Conservation (phyloP, 2,797 vertebrate species). For the Benthosema pterotum region DNA sequence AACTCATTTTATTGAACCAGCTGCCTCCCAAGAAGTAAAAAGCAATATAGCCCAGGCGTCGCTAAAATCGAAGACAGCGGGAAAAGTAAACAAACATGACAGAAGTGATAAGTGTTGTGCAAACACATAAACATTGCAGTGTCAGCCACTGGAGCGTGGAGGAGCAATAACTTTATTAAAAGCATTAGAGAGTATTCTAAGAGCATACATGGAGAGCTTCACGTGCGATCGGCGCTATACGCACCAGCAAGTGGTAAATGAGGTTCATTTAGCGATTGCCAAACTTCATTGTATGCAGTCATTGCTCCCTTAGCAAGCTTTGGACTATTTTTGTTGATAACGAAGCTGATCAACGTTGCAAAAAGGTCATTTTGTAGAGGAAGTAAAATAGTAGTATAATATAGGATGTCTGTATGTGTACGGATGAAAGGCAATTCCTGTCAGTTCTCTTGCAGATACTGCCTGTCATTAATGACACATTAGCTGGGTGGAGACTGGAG, state of each 20-base stretch:
- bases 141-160: conserved; percentile 70
- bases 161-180: conserved; percentile 79
- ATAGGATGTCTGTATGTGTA: too few relatives aligned
- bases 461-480: too few relatives aligned
- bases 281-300: neutral
- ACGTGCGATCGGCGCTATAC: conserved; percentile 29
- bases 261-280: conserved; percentile 22
- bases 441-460: too few relatives aligned
- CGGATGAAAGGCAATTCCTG: too few relatives aligned
- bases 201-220: conserved; percentile 34
- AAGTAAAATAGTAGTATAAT: too few relatives aligned
- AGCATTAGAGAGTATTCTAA: conserved; percentile 61
- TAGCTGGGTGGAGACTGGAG: too few relatives aligned
- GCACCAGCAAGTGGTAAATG: conserved; percentile 31
- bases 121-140: conserved; percentile 79
- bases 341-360: too few relatives aligned
- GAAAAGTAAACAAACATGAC: conserved; percentile 82
- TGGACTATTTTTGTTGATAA: too few relatives aligned
- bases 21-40: conserved; percentile 91
- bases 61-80: conserved; percentile 80
- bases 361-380: too few relatives aligned
- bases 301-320: too few relatives aligned
- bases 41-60: conserved; percentile 79
- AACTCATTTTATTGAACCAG: conserved; percentile 90
- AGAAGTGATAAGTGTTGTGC: conserved; percentile 84